A percentile compares a stretch with the other conserved stretches of the same genome.
Conservation (phyloP, 37 sponge, comb jelly and placozoan genomes). For the Halichondria panicea region DNA sequence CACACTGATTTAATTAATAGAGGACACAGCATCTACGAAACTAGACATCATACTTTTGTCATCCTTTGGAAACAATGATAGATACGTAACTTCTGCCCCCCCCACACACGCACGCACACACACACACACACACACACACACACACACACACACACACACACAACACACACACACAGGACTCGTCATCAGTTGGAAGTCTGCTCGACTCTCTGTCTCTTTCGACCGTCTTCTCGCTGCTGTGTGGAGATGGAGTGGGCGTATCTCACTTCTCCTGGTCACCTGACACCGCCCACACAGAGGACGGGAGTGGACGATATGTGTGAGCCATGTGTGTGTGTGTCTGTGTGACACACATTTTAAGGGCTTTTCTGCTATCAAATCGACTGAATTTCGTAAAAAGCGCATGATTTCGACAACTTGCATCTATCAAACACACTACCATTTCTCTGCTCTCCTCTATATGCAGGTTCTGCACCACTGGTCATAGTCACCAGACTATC, state of each 20-base stretch:
- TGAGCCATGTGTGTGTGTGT: not conserved
- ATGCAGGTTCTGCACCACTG: slow-evolving; percentile 2
- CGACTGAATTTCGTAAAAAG: no score
- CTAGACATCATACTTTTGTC: no score
- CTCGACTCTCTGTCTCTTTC: slow-evolving; percentile 3
- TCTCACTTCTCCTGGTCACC: slow-evolving; percentile 25
- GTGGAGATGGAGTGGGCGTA: not conserved
- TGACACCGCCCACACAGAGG: not conserved
- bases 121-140: slow-evolving; percentile 14
- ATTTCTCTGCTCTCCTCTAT: not conserved
- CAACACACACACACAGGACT: no score
- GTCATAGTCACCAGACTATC: not conserved
- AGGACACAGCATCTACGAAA: no score
- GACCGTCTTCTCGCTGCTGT: not conserved
- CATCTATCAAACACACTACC: no score
- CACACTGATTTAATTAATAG: no score
- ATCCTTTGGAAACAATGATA: no score
- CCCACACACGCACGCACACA: slow-evolving; percentile 11
- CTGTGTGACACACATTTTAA: no score
- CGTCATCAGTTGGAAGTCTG: not conserved
- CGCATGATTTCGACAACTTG: no score
- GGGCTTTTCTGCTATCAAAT: no score
- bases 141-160: slow-evolving; percentile 5
- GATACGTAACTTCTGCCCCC: no score
- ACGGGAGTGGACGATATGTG: not conserved